Percentiles rank a stretch among this genome's conserved stretches.
These are phyloP conservation scores for Spongilla lacustris DNA, from an alignment of 37 sponge, comb jelly and placozoan genomes.

Conservation along the genomic window DNA sequence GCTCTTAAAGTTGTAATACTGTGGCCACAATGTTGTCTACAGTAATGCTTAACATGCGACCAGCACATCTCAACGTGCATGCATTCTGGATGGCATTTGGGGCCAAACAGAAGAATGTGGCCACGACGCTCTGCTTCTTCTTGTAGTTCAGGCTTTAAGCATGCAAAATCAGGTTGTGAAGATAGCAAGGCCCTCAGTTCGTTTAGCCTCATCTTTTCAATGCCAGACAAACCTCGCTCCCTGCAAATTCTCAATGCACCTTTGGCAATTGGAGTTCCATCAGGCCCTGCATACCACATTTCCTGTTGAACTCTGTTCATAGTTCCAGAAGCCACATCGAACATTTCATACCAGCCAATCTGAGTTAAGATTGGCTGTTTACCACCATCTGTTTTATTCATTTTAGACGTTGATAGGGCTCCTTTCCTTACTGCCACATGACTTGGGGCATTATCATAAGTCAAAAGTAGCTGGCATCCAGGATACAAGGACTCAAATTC, in stretches of 20 bases:
- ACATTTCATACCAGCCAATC: too few species aligned
- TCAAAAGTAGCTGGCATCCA: too few species aligned
- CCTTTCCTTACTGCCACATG: too few species aligned
- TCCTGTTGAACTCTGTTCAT: background rate
- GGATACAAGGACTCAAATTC: too few species aligned
- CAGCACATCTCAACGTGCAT: background rate
- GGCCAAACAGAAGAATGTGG: too few species aligned
- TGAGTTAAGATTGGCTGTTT: too few species aligned
- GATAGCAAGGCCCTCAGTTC: background rate
- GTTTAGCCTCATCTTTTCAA: background rate
- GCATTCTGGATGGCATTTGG: background rate
- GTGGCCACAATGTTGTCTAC: background rate
- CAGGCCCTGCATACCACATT: background rate
- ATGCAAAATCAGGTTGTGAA: background rate
- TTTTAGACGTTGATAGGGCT: too few species aligned
- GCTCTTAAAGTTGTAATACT: background rate
- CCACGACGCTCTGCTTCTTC: too few species aligned
- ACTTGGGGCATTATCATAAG: too few species aligned
- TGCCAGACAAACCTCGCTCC: background rate
- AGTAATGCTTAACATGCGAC: background rate
- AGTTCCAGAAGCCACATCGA: background rate
- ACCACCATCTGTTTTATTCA: too few species aligned
- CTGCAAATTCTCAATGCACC: background rate
- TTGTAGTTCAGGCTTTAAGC: too few species aligned
- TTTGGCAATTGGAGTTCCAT: background rate